Conservation (phyloP, 2,888 invertebrate species). For the Mesorhabditis belari region DNA sequence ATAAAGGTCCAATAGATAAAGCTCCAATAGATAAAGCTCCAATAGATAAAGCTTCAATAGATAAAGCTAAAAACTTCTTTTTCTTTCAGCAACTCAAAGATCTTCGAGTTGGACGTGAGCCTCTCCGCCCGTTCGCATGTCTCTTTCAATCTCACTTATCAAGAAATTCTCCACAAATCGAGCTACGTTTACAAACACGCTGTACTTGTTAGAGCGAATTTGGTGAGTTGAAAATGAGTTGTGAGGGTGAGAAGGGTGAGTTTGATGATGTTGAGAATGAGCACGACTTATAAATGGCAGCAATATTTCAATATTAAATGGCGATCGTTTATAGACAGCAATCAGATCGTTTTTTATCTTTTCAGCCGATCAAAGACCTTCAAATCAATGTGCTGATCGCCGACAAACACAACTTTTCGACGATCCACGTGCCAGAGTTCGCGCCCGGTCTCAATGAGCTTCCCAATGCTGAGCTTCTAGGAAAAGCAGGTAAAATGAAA, state of each 20-base stretch:
- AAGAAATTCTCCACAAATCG: constrained; percentile 65
- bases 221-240: constrained; percentile 49
- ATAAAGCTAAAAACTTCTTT: not conserved
- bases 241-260: too few species aligned
- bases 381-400: constrained; percentile 9
- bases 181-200: constrained; percentile 67
- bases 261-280: too few species aligned
- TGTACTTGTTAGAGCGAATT: constrained; percentile 67
- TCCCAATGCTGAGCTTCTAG: constrained; percentile 3
- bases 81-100: constrained; percentile 7
- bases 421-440: constrained; percentile 10
- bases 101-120: constrained; percentile 9
- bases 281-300: too few species aligned
- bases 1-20: too few species aligned
- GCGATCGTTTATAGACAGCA: too few species aligned
- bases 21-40: too few species aligned
- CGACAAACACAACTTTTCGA: constrained; percentile 7
- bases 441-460: constrained; percentile 5
- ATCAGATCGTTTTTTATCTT: too few species aligned
- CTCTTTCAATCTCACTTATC: constrained; percentile 69
- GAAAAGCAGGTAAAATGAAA: constrained; percentile 1
- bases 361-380: constrained; percentile 57
- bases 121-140: constrained; percentile 54
- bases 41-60: too few species aligned
- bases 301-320: too few species aligned